Base-by-base conservation (phyloP, 1,140 invertebrate species). In the Achroia grisella region DNA sequence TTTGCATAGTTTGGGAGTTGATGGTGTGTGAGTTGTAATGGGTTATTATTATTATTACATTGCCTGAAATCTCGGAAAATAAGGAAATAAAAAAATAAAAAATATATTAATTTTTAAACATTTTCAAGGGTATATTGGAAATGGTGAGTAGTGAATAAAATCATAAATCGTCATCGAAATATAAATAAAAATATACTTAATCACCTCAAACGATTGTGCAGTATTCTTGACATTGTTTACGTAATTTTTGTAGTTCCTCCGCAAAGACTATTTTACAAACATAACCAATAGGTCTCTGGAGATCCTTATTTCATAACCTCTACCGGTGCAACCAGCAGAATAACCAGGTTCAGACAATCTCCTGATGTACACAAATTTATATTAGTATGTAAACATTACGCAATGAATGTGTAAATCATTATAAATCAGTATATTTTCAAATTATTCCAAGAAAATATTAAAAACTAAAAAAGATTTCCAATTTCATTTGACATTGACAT, bases 341-440 rank as follows among this genome's bases (percentile, higher is more conserved):
- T 44, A 57, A 64, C 61, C 53, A 70, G 59, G 55, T 54, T 66
- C 59, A 33, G 56, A 33, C 43, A 48, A 64, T 41, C 50, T 52
- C 17, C 12, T 56, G 60, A 34, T 56, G 52, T 62, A 69, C 56
- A 45, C 44, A 63, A 67, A 53, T 54, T 65, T 64, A 60, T 62
- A 52, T 39, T 23, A 23, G 17, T 3, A 23, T 57, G 47, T 64
- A 70, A 69, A 70, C 62, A 74, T 72, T 75, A 80, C 68, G 77
- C 74, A 83, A 80, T 83, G 70, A 74, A 62, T 62, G 61, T 75
- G 58, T 71, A 79, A 77, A 77, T 71, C 70, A 73, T 56, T 62
- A 60, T 56, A 70, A 69, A 71, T 74, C 46, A 80, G 55, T 78
- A 80, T 72, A 80, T 80, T 71, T 78, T 83, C 75, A 71, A 73